phyloP scores from a whole-genome alignment of 2,797 vertebrate species.

The Anomalospiza imberbis region DNA sequence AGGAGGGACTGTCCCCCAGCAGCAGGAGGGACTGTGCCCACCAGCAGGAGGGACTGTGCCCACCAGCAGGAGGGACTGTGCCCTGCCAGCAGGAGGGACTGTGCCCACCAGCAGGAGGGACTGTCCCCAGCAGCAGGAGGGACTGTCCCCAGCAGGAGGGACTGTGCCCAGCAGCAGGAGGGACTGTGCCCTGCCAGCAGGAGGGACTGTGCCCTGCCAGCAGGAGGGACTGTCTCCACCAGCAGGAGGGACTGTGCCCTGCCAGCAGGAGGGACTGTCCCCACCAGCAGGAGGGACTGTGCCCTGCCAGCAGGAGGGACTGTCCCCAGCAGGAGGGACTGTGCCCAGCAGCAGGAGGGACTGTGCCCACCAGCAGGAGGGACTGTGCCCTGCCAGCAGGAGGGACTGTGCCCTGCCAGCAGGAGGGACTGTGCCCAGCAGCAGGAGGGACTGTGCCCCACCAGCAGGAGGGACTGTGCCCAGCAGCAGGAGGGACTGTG shows the following conservation, averaged over 20 bases:
- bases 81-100: neutral
- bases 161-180: neutral
- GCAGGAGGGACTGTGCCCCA: fast-evolving
- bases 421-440: neutral
- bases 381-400: too few relatives aligned
- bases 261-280: too few relatives aligned
- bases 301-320: neutral
- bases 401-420: fast-evolving
- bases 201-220: fast-evolving
- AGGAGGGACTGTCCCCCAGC: neutral
- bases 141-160: too few relatives aligned
- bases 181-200: too few relatives aligned
- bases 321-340: too few relatives aligned
- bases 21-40: fast-evolving
- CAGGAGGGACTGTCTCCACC: neutral
- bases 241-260: fast-evolving
- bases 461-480: too few relatives aligned
- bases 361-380: neutral
- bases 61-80: fast-evolving
- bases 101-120: fast-evolving
- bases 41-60: too few relatives aligned
- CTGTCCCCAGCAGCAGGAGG: neutral
- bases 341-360: fast-evolving
- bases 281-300: fast-evolving
- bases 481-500: fast-evolving